Evolutionary conservation across 1,140 invertebrate genomes (phyloP).

Genomic region (Zophobas morio): DNA sequence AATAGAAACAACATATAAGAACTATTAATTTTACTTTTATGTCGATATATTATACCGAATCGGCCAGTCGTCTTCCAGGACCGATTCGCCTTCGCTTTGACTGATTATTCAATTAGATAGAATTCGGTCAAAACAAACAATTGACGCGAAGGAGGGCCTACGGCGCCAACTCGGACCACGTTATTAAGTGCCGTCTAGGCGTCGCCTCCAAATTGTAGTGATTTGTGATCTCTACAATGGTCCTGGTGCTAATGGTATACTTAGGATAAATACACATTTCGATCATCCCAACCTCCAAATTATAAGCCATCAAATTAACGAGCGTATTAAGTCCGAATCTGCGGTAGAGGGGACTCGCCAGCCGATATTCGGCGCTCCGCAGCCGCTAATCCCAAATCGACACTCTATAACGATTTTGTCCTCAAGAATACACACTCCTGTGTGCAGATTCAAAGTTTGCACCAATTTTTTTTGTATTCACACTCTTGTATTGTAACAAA

Average conservation of each 20-base stretch:
- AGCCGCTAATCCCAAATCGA: no score
- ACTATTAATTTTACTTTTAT: constrained; percentile 54
- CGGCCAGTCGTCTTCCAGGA: not conserved
- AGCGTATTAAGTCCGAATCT: constrained; percentile 25
- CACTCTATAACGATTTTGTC: no score
- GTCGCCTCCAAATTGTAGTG: constrained; percentile 64
- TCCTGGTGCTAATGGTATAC: constrained; percentile 63
- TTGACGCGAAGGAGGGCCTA: constrained; percentile 35
- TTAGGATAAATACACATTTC: constrained; percentile 62
- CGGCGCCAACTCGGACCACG: constrained; percentile 50
- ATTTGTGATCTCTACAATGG: constrained; percentile 58
- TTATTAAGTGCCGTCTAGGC: constrained; percentile 58
- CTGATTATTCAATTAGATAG: constrained; percentile 30
- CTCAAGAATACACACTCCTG: no score
- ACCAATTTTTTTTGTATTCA: no score
- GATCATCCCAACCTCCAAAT: constrained; percentile 59
- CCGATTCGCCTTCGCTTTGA: not conserved
- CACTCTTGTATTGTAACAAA: no score
- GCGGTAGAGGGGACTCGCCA: not conserved
- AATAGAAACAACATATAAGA: constrained; percentile 57
- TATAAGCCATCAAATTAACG: constrained; percentile 61
- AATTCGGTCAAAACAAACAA: constrained; percentile 38
- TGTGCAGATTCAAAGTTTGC: no score
- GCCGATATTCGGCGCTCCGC: no score
- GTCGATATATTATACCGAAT: constrained; percentile 50